Conservation (phyloP, 2,888 invertebrate genomes). For the Baccha elongata region DNA sequence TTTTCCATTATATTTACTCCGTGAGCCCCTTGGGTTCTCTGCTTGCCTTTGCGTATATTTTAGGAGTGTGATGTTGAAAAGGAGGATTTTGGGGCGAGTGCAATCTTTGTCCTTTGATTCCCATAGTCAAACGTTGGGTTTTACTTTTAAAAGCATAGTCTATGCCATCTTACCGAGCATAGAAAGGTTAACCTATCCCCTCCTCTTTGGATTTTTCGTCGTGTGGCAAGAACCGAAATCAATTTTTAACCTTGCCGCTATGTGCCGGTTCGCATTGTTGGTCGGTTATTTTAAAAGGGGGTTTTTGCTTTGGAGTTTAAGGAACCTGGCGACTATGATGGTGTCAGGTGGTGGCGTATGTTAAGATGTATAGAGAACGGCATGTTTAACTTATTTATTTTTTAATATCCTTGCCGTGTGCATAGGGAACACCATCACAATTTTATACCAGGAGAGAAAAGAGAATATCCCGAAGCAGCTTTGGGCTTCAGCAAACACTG, state of each 20-base stretch:
- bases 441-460: not conserved
- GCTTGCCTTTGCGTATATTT: constrained; percentile 13
- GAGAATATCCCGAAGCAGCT: constrained; percentile 25
- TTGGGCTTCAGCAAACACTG: constrained; percentile 59
- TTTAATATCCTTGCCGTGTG: constrained; percentile 54
- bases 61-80: not conserved
- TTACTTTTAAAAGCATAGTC: constrained; percentile 25
- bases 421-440: constrained; percentile 13
- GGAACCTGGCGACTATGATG: not conserved
- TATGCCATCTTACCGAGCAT: constrained; percentile 19
- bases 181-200: constrained; percentile 28
- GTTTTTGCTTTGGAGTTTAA: constrained; percentile 3
- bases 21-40: constrained; percentile 8
- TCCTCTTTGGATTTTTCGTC: constrained; percentile 28
- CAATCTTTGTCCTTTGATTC: constrained; percentile 48
- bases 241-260: constrained; percentile 58
- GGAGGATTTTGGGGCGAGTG: constrained; percentile 2
- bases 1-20: constrained; percentile 65
- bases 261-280: constrained; percentile 55
- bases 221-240: constrained; percentile 53
- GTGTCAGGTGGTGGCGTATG: constrained; percentile 7
- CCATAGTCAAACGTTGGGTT: not conserved
- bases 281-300: not conserved
- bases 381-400: constrained; percentile 63
- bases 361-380: constrained; percentile 45